Evolutionary conservation across 2,888 invertebrate genomes (phyloP).

Genomic region (Perizoma affinitatum): DNA sequence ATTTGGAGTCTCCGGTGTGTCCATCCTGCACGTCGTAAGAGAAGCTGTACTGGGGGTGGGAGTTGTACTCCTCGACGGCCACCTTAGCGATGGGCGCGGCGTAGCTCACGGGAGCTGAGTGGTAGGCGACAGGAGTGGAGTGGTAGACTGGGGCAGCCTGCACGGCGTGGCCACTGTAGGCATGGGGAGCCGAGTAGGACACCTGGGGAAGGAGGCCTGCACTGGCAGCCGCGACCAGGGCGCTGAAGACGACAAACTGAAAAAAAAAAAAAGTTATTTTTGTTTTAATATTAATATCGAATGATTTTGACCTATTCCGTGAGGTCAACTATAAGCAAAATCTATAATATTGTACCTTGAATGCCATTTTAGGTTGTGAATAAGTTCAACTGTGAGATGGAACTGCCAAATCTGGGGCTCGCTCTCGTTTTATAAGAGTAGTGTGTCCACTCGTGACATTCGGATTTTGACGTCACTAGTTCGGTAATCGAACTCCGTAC

Average conservation of each 20-base stretch:
- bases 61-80: slow-evolving; percentile 52
- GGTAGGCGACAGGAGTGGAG: slow-evolving; percentile 43
- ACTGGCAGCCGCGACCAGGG: slow-evolving; percentile 55
- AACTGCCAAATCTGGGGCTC: slow-evolving; percentile 56
- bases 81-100: slow-evolving; percentile 53
- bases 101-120: slow-evolving; percentile 55
- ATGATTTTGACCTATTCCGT: no score
- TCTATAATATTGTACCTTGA: slow-evolving; percentile 56
- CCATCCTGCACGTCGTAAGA: slow-evolving; percentile 78
- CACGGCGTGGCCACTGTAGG: slow-evolving; percentile 45
- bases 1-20: slow-evolving; percentile 77
- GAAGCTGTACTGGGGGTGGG: slow-evolving; percentile 67
- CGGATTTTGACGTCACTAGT: slow-evolving; percentile 61
- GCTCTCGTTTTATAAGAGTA: slow-evolving; percentile 62
- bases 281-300: background rate
- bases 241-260: slow-evolving; percentile 60
- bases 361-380: slow-evolving; percentile 65
- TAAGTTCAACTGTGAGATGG: slow-evolving; percentile 55
- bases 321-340: background rate
- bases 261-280: slow-evolving; percentile 33
- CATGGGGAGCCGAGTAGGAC: slow-evolving; percentile 48
- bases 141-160: slow-evolving; percentile 24
- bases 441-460: slow-evolving; percentile 56
- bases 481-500: slow-evolving; percentile 57
- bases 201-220: slow-evolving; percentile 55